Evolutionary conservation across 1,140 invertebrate species (phyloP).

Genomic region (Ceratina japonica): DNA sequence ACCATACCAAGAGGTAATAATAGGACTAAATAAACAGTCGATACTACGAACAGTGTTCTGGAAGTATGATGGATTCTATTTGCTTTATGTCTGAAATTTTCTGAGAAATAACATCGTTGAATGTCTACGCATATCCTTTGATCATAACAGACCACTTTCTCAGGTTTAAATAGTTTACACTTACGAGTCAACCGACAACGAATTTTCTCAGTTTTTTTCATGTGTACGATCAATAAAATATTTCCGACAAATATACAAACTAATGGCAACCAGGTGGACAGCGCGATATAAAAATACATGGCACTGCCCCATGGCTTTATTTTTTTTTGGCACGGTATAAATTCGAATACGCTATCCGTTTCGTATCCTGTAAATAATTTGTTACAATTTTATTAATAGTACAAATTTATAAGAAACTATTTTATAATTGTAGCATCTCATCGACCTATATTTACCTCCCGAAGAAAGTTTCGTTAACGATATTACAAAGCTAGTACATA

Average conservation of each 20-base stretch:
- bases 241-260: constrained; percentile 73
- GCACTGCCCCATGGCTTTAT: constrained; percentile 68
- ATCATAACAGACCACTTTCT: not conserved
- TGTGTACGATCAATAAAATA: constrained; percentile 68
- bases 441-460: constrained; percentile 59
- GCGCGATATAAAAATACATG: constrained; percentile 72
- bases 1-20: constrained; percentile 73
- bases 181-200: constrained; percentile 65
- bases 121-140: not conserved
- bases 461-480: constrained; percentile 68
- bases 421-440: not conserved
- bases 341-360: constrained; percentile 74
- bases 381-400: not conserved
- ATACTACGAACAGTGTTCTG: constrained; percentile 65
- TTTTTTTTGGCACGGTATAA: constrained; percentile 68
- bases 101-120: constrained; percentile 37
- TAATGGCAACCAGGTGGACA: constrained; percentile 74
- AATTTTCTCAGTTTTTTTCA: constrained; percentile 65
- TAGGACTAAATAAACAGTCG: constrained; percentile 71
- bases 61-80: constrained; percentile 60
- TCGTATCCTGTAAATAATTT: constrained; percentile 69
- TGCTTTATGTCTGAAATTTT: constrained; percentile 54
- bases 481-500: constrained; percentile 63
- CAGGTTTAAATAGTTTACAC: constrained; percentile 33
- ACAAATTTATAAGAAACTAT: not conserved